Evolutionary conservation across 2,113 vertebrate genomes (phyloP), one percentile per base, ranked within the genome.

Genomic region (Petromus typicus): DNA sequence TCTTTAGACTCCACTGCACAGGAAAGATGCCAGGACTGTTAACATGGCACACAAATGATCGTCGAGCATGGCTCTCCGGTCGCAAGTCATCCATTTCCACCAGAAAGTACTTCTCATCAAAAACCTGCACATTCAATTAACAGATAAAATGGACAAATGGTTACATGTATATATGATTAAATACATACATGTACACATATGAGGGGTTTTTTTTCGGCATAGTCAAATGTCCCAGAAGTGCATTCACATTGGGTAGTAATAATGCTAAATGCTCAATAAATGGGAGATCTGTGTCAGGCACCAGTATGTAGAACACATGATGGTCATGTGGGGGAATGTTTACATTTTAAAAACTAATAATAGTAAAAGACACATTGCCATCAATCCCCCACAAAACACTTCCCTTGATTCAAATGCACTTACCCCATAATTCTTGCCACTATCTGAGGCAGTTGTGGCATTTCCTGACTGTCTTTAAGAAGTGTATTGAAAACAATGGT

Each of bases 1-100:
- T 99, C 98, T 99, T 99, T 30, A 99, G 98, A 98, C 99, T 99
- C 99, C 99, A 99, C 64, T 99, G 99, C 86, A 98, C 98, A 56
- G 99, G 98, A 98, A 99, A 97, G 97, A 99, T 98, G 25, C 98
- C 98, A 87, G 98, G 95, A 85, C 98, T 99, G 64, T 97, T 95
- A 3, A 97, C 93, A 48, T 99, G 98, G 22, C 98, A 98, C n/a
- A 98, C 84, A 18, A 98, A 99, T 20, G 97, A 95, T 98, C 98
- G 81, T 95, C 97, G 97, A 93, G 67, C 81, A 63, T 96, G 90
- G 27, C 97, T 97, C n/a, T 99, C 99, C 51, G 97, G 57, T 20
- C 99, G 98, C 87, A 99, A 95, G 88, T 99, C 99, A 34, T 99
- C 99, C 80, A 99, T 99, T 88, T 98, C 99, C 92, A 99, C 98